Base-by-base conservation (phyloP, 2,888 invertebrate species). In the Lissonota sp. region DNA sequence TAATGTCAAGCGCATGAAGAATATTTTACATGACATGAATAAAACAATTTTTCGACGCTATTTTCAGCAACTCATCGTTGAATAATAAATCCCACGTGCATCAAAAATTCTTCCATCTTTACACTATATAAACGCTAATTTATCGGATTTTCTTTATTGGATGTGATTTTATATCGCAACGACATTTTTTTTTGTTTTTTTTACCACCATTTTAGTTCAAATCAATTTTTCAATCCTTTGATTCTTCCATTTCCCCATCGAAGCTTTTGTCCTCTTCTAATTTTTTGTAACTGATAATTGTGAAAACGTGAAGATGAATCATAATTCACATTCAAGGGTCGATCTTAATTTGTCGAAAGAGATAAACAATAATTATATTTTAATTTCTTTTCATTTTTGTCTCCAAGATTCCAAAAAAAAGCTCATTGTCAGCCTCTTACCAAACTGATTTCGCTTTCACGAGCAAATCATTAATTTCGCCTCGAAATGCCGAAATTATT, bases 371-470 rank as follows among this genome's bases (percentile, higher is more conserved):
- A 26, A 26, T 2, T 26, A 26, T 26, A 26, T 26, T 26, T 26
- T 1, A 26, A 26, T 26, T 26, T 26, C 3, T 26, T 26, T 26
- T 2, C 1, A 26, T 49, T 5, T 55, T 16, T 55, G 26, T 53
- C 16, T 16, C 42, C 39, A 12, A 8, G 49, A 70, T 70, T 70
- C 58, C 58, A 70, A 70, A 46, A 70, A n/a, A 58, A 70, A 70
- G 58, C 58, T 58, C 46, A 37, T 39, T 57, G 44, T 16, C 69
- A 14, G 12, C 26, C 44, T 57, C 12, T 37, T 10, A 26, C 69
- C 39, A 53, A 55, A 14, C 46, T 26, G 70, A 49, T 49, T 57
- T 57, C 46, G 12, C 53, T 14, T 2, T 1, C 14, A 14, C 51
- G 7, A 8, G 66, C 53, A 55, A 42, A 55, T 26, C 16, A 42